Evolutionary conservation across 1,140 invertebrate genomes (phyloP).

Genomic region (Helicoverpa armigera): DNA sequence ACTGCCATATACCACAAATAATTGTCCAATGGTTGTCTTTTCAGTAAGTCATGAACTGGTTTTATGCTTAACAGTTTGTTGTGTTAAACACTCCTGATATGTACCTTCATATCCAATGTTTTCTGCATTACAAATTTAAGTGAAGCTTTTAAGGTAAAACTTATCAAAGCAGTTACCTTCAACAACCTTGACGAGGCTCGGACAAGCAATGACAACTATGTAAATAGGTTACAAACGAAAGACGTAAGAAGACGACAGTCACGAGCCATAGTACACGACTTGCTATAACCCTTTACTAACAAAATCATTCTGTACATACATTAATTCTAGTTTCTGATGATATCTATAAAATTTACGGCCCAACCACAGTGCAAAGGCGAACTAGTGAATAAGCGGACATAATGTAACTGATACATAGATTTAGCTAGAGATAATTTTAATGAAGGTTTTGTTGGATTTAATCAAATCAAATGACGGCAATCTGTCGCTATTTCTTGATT

Average conservation of each 20-base stretch:
- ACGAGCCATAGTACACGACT: not conserved
- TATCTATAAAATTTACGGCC: conserved; percentile 44
- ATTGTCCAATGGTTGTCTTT: no score
- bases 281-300: conserved; percentile 19
- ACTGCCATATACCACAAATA: no score
- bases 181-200: not conserved
- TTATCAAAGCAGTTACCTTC: no score
- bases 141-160: no score
- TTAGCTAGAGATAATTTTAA: conserved; percentile 52
- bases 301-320: conserved; percentile 30
- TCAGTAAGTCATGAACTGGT: no score
- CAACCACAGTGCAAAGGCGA: conserved; percentile 44
- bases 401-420: conserved; percentile 51
- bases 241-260: conserved; percentile 11
- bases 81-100: no score
- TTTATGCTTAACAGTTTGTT: no score
- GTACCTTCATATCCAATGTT: no score
- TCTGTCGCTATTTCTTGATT: conserved; percentile 46
- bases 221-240: conserved; percentile 5
- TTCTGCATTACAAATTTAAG: no score
- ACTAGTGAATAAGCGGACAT: conserved; percentile 46
- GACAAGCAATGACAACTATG: not conserved
- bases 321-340: conserved; percentile 41
- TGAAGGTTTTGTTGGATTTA: conserved; percentile 49
- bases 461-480: conserved; percentile 41